Percentiles rank a stretch among this genome's conserved stretches.
Conservation (phyloP, 2,797 vertebrate genomes). For the Coendou prehensilis region DNA sequence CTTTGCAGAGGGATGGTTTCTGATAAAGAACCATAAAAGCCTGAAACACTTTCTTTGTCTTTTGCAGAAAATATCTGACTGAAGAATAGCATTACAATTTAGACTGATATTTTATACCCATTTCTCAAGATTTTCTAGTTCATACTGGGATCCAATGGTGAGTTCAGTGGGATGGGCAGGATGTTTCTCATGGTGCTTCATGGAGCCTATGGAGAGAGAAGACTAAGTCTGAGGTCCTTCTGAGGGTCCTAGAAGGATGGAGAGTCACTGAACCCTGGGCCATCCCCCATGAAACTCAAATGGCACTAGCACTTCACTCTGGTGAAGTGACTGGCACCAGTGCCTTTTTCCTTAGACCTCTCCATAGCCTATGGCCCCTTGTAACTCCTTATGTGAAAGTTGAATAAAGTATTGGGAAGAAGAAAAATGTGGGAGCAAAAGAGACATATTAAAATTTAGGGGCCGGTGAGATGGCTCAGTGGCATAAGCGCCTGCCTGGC, state of each 20-base stretch:
- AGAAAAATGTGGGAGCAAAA: not conserved
- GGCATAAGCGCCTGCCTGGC: too few species aligned
- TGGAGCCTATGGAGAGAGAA: not conserved
- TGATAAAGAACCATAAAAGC: not conserved
- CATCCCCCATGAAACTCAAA: not conserved
- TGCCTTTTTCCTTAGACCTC: not conserved
- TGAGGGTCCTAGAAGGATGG: not conserved
- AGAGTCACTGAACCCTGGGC: not conserved
- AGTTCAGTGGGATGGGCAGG: not conserved
- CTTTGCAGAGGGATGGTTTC: not conserved
- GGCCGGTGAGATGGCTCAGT: too few species aligned
- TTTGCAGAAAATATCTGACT: not conserved
- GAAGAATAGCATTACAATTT: not conserved
- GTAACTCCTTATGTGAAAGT: not conserved
- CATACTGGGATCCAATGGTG: not conserved
- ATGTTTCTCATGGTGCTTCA: not conserved
- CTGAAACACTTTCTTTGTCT: not conserved
- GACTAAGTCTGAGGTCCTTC: not conserved
- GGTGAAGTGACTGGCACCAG: not conserved
- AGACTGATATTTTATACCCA: not conserved
- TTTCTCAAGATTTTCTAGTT: not conserved
- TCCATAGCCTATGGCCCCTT: not conserved
- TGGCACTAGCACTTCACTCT: not conserved
- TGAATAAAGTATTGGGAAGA: not conserved
- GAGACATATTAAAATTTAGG: not conserved